Base-by-base conservation (phyloP, 2,113 vertebrate genomes). In the Nerophis lumbriciformis region DNA sequence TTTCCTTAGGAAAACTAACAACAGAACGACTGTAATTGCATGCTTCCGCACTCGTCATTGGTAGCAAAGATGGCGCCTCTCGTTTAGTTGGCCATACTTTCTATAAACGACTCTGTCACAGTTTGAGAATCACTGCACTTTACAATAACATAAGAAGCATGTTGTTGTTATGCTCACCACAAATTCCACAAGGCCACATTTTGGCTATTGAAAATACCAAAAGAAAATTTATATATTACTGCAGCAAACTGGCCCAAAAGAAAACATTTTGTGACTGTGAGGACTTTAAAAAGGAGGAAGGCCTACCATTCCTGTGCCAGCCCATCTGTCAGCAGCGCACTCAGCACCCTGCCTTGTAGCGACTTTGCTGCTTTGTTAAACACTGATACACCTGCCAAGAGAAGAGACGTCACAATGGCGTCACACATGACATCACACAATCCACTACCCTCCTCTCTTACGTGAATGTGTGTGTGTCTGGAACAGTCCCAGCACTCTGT, bases 401-500 rank as follows among this genome's bases (percentile, higher is more conserved):
- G 15, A 75, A 47, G 53, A n/a, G 59, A 12, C 21, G 48, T 19
- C n/a, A 11, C 2, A 39, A 21, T 10, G 3, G 28, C n/a, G 12
- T 12, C 10, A 19, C 9, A 8, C 39, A 16, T n/a, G 49, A 16
- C 49, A n/a, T 6, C 0, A 12, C 16, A 65, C 21, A 56, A 39
- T 2, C 28, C 28, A 28, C 28, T 28, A 19, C n/a, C 7, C 19
- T n/a, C 11, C 16, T 10, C 12, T 49, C 69, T 6, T 81, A 97
- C 96, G 92, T 83, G 83, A 1, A 1, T 78, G 83, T 19, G 73
- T 79, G n/a, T 59, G 64, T 7, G 87, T 69, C 52, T 77, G 76
- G 47, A 96, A 94, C 4, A 97, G 77, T 59, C 94, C 96, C 66
- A 98, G 82, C 1, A 92, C 68, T 0, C 81, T 88, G 66, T 80